Evolutionary conservation across 2,113 vertebrate genomes (phyloP).

Genomic region (Pelobates fuscus): DNA sequence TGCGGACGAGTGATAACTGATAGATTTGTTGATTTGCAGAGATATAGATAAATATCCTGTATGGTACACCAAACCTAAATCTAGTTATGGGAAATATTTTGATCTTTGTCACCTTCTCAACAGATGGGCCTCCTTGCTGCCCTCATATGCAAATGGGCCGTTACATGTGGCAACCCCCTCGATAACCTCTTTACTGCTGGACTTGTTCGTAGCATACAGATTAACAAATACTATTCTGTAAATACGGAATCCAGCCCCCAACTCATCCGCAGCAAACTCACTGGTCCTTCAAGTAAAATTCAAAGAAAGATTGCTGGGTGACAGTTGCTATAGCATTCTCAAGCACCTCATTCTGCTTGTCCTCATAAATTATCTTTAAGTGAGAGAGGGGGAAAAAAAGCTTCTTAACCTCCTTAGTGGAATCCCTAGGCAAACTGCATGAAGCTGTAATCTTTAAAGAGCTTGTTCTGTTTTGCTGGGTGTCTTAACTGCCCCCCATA

Average conservation of each 20-base stretch:
- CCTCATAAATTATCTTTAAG: slow-evolving; percentile 96
- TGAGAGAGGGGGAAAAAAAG: slow-evolving; percentile 88
- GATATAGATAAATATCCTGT: too few species aligned
- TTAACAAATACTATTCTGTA: slow-evolving; percentile 2
- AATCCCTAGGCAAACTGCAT: slow-evolving; percentile 80
- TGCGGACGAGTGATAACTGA: too few species aligned
- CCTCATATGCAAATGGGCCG: too few species aligned
- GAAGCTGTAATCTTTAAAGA: slow-evolving; percentile 75
- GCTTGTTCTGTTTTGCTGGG: slow-evolving; percentile 37
- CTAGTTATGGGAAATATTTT: too few species aligned
- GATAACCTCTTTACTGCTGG: slow-evolving; percentile 4
- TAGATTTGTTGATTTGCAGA: too few species aligned
- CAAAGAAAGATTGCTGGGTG: slow-evolving; percentile 37
- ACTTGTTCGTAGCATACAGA: neutral
- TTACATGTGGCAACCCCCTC: too few species aligned
- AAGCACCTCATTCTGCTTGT: slow-evolving; percentile 96
- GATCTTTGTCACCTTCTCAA: too few species aligned
- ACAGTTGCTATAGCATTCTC: slow-evolving; percentile 99
- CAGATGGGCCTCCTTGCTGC: too few species aligned
- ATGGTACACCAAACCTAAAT: too few species aligned
- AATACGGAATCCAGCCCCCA: slow-evolving; percentile 14
- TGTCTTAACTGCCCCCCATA: slow-evolving; percentile 44
- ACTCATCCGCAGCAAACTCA: slow-evolving; percentile 10
- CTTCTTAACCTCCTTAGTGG: slow-evolving; percentile 70
- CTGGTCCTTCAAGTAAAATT: slow-evolving; percentile 26